Evolutionary conservation across 2,797 vertebrate species (phyloP), one percentile per base, ranked within the genome.

Genomic region (Monodelphis domestica): DNA sequence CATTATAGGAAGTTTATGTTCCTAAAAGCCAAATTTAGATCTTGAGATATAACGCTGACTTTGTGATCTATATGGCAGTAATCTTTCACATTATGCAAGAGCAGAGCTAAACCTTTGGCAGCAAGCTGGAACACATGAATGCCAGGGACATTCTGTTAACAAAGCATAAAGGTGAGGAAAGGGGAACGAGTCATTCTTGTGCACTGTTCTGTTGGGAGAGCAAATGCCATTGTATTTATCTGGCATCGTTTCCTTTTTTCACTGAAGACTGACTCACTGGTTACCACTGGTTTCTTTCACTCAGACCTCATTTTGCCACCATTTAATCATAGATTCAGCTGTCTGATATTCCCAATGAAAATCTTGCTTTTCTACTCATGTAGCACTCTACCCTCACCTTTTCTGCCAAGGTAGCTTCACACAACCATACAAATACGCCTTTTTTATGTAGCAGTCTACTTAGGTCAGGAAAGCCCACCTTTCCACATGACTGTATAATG

Each of bases 91-190:
- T 38, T 53, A 91, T 14, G n/a, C 93, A 88, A 59, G 90, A 53
- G 70, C 91, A 90, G 50, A 88, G 90, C 84, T 70, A 12, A 92
- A 91, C 87, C 50, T 45, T 89, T 95, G 95, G 95, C 95, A 94
- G 54, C 38, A 29, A 4, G 9, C 92, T 63, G 54, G 59, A 55
- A 78, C 87, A n/a, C 54, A 33, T 51, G 54, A 14, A 89, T 94
- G 94, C 97, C 96, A 95, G 96, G 93, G 92, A 95, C 92, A 26
- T 78, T 95, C 93, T 56, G 89, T 94, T 45, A 94, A 97, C 96
- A 95, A 95, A 94, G 95, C 95, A 96, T 96, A 94, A 91, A 96
- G 84, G 30, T 4, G 38, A 90, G 93, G 54, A 88, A 93, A 94
- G 70, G 94, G 87, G 90, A 94, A 95, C 96, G 94, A 88, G 51